Percentiles rank a stretch among this genome's conserved stretches.
These are phyloP conservation scores for Suncus etruscus DNA, from an alignment of 2,113 vertebrate species.

Conservation along the genomic window DNA sequence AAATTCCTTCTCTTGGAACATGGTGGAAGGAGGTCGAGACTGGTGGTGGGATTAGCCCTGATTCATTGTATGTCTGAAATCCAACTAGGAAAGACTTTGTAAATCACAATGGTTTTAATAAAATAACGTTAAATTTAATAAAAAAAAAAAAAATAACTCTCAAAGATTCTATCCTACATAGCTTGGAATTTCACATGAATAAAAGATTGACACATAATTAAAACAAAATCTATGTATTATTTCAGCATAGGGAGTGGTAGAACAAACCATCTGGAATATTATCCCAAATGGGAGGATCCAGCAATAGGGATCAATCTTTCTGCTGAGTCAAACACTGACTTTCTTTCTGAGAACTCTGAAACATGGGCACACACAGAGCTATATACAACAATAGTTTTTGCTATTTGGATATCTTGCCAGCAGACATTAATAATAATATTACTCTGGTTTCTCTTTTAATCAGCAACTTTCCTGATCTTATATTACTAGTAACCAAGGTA, in stretches of 20 bases:
- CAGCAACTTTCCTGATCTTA: conserved; percentile 1
- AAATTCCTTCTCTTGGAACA: not conserved
- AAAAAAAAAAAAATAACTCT: too few species aligned
- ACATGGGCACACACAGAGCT: not conserved
- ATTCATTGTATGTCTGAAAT: too few species aligned
- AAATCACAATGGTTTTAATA: too few species aligned
- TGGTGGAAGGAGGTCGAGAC: too few species aligned
- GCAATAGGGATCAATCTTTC: conserved; percentile 71
- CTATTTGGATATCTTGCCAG: not conserved
- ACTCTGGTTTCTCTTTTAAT: conserved; percentile 51
- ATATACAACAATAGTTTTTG: not conserved
- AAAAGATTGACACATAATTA: conserved; percentile 58
- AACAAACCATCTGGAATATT: conserved; percentile 68
- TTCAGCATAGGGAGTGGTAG: conserved; percentile 77
- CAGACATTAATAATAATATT: conserved; percentile 24
- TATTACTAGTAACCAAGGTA: conserved; percentile 33
- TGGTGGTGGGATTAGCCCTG: too few species aligned
- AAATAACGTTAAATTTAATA: too few species aligned
- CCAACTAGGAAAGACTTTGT: too few species aligned
- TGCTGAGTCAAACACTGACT: conserved; percentile 77
- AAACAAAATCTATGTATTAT: conserved; percentile 68
- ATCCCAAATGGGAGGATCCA: conserved; percentile 76
- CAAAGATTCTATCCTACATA: conserved; percentile 13
- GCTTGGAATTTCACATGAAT: conserved; percentile 64
- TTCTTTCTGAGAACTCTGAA: conserved; percentile 60